Percentiles rank a stretch among this genome's conserved stretches.
These are phyloP conservation scores for Sebastes steindachneri DNA, from an alignment of 2,797 vertebrate species.

Conservation along the genomic window DNA sequence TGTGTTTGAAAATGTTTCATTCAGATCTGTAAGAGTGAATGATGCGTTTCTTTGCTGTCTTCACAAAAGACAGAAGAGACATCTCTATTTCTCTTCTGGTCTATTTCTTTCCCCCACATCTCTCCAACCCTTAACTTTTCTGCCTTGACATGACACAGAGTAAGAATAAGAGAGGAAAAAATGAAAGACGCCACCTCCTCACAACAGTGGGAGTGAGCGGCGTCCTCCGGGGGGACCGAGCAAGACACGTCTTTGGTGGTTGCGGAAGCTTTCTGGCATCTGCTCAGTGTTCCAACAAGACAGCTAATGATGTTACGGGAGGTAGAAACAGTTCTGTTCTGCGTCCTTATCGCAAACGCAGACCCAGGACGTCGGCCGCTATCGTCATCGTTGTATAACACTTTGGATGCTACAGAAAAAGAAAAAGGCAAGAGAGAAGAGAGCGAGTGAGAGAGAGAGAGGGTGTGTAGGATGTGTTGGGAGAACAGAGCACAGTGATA, in stretches of 20 bases:
- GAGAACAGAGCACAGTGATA: conserved; percentile 54
- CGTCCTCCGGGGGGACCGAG: conserved; percentile 17
- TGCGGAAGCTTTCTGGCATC: conserved; percentile 49
- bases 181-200: conserved; percentile 55
- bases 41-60: not conserved
- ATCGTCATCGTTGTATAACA: conserved; percentile 63
- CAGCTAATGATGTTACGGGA: conserved; percentile 68
- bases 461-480: conserved; percentile 59
- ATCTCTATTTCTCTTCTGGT: not conserved
- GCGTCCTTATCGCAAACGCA: conserved; percentile 48
- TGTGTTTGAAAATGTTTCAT: not conserved
- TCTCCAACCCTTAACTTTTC: not conserved
- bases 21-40: too few species aligned
- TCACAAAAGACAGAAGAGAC: not conserved
- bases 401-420: conserved; percentile 54
- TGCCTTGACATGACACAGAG: not conserved
- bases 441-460: not conserved
- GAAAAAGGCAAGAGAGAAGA: not conserved
- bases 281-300: conserved; percentile 49
- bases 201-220: conserved; percentile 38
- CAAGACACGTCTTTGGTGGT: conserved; percentile 18
- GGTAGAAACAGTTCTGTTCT: conserved; percentile 55
- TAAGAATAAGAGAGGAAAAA: not conserved
- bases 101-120: not conserved
- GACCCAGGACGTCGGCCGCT: conserved; percentile 42